Percentiles rank a stretch among this genome's conserved stretches.
Conservation (phyloP, 2,113 vertebrate species). For the Corvus cornix region DNA sequence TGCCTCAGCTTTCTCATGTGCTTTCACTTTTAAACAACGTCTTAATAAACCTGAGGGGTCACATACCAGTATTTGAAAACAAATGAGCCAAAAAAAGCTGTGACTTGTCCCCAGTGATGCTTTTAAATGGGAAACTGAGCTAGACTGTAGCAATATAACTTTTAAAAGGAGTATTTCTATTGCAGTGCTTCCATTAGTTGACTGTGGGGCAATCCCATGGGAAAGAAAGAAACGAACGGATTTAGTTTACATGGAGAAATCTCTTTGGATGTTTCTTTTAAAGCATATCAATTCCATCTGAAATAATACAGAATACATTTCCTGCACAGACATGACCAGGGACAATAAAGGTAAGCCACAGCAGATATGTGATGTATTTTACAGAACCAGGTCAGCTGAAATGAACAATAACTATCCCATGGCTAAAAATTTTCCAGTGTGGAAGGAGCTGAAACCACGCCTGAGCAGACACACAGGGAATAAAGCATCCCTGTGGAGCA, state of each 20-base stretch:
- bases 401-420: background rate
- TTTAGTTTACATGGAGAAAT: background rate
- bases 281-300: background rate
- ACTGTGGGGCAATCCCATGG: background rate
- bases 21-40: background rate
- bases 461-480: background rate
- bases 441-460: background rate
- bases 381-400: background rate
- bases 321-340: background rate
- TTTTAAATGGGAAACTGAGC: background rate
- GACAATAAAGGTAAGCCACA: background rate
- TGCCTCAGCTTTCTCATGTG: background rate
- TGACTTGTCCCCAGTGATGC: background rate
- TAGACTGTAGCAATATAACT: background rate
- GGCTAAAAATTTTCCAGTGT: background rate
- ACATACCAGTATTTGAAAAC: background rate
- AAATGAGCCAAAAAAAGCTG: rapidly evolving
- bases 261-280: background rate
- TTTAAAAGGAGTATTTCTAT: background rate
- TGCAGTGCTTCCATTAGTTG: background rate
- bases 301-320: background rate
- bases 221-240: background rate
- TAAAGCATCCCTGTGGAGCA: background rate
- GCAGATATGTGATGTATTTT: background rate
- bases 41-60: background rate